Percentiles rank a stretch among this genome's conserved stretches.
Conservation (phyloP, 2,113 vertebrate genomes). For the Platysteira castanea region DNA sequence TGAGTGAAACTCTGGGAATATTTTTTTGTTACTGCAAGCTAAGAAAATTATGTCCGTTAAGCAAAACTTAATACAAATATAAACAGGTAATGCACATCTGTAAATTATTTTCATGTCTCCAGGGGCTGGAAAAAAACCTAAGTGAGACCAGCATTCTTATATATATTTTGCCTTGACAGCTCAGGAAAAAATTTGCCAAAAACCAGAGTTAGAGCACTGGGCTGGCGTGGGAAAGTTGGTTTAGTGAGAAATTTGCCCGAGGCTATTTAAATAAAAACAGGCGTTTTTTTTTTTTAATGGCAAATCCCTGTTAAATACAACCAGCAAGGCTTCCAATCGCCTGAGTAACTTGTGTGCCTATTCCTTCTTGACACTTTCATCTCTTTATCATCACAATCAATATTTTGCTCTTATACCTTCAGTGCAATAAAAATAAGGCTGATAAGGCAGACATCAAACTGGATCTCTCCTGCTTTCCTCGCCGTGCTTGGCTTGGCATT, state of each 20-base stretch:
- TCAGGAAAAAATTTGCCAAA: constrained; percentile 70
- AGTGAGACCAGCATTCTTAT: constrained; percentile 72
- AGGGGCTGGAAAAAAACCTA: constrained; percentile 61
- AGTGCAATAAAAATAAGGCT: not conserved
- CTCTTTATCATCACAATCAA: constrained; percentile 13
- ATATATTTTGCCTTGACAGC: constrained; percentile 76
- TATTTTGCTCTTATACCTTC: not conserved
- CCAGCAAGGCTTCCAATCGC: not conserved
- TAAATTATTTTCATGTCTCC: constrained; percentile 74
- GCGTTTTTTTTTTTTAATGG: constrained; percentile 52
- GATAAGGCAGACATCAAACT: not conserved
- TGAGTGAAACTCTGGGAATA: constrained; percentile 56
- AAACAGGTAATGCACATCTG: constrained; percentile 77
- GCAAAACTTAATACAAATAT: constrained; percentile 31
- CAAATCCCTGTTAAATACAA: constrained; percentile 42
- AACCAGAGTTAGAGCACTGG: constrained; percentile 64
- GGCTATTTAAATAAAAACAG: constrained; percentile 76
- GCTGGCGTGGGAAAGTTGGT: constrained; percentile 79
- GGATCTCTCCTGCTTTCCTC: not conserved
- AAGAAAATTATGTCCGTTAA: constrained; percentile 42
- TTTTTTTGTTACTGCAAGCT: constrained; percentile 61
- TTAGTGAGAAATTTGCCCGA: constrained; percentile 70
- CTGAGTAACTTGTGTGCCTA: not conserved
- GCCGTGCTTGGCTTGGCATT: not conserved
- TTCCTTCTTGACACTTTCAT: constrained; percentile 14